A percentile compares a stretch with the other conserved stretches of the same genome.
Conservation (phyloP, 2,888 invertebrate genomes). For the Cantharis rufa region DNA sequence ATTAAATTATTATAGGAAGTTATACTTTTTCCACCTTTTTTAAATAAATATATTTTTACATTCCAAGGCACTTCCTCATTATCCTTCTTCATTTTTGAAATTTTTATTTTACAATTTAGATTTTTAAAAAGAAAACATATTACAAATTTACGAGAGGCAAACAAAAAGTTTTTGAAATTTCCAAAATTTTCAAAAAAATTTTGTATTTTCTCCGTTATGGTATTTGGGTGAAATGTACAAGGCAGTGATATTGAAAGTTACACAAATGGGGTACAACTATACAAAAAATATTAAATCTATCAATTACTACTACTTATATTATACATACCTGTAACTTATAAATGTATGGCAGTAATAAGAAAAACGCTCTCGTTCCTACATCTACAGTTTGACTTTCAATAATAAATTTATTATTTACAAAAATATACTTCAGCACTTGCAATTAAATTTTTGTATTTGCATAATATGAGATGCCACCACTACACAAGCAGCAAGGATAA, state of each 20-base stretch:
- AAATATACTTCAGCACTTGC: not conserved
- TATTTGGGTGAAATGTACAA: not conserved
- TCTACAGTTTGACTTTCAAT: not conserved
- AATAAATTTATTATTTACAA: not conserved
- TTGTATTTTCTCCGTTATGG: not conserved
- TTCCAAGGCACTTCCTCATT: constrained; percentile 21
- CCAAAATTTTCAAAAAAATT: not conserved
- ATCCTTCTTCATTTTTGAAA: not conserved
- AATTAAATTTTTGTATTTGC: not conserved
- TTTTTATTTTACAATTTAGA: not conserved
- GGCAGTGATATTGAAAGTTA: constrained; percentile 1
- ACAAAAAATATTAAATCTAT: not conserved
- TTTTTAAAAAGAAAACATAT: not conserved
- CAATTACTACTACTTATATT: not conserved
- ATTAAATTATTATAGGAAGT: not conserved
- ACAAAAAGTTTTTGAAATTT: not conserved
- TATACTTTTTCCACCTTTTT: constrained; percentile 1
- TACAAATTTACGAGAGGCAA: not conserved
- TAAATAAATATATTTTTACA: not conserved
- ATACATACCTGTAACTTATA: not conserved
- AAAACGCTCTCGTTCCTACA: not conserved
- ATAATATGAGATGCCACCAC: not conserved
- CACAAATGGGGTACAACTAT: not conserved
- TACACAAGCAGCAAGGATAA: not conserved
- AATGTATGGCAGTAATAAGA: not conserved